Conservation (phyloP, 2,888 invertebrate species). For the Latrodectus hesperus region DNA sequence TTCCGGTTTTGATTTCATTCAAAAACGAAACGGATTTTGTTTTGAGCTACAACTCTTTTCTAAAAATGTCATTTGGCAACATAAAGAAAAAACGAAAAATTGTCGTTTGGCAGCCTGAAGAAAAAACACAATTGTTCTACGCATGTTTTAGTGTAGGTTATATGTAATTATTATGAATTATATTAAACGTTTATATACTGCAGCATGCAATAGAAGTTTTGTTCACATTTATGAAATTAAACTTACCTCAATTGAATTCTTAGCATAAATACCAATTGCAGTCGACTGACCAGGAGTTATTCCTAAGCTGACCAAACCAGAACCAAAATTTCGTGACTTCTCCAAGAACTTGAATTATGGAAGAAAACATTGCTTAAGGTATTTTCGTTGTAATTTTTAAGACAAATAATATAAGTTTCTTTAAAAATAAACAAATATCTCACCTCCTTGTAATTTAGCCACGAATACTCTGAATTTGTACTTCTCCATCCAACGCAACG, state of each 20-base stretch:
- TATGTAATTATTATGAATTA: no score
- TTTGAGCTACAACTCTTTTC: no score
- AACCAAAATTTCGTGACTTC: background rate
- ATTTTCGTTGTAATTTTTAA: background rate
- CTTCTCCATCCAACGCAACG: slow-evolving; percentile 78
- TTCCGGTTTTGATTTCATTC: no score
- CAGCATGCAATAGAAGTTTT: no score
- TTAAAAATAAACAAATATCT: background rate
- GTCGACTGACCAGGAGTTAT: background rate
- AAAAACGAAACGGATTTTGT: no score
- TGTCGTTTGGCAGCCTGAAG: no score
- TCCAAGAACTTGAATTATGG: background rate
- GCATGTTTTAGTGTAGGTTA: no score
- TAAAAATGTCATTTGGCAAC: no score
- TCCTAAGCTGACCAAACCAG: background rate
- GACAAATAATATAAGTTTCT: background rate
- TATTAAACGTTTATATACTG: no score
- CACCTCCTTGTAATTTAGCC: slow-evolving; percentile 93
- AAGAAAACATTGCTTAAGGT: background rate
- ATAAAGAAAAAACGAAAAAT: no score
- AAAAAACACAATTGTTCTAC: no score
- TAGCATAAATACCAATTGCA: background rate
- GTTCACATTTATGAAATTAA: no score
- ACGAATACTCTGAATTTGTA: slow-evolving; percentile 74
- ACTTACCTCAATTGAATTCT: background rate